Evolutionary conservation across 2,113 vertebrate species (phyloP), one percentile per base, ranked within the genome.

Genomic region (Nothoprocta pentlandii): DNA sequence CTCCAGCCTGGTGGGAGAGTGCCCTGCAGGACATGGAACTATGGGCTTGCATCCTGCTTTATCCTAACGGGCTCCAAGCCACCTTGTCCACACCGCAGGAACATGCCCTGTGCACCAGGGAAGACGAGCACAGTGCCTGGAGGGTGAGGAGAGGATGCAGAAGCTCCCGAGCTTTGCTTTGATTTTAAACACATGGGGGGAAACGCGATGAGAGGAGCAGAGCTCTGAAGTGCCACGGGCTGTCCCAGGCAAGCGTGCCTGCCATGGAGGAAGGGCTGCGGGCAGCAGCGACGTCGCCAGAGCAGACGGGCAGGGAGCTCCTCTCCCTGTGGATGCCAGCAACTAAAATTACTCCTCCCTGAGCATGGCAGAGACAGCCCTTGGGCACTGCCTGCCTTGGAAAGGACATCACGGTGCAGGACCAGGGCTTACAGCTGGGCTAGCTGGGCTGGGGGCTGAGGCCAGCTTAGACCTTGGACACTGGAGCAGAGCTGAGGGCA

Each of bases 301-400:
- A 20, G 3, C 17, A 21, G 46, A 66, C 21, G 51, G 14, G 46
- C 23, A 41, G 61, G 59, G 78, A 30, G 16, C 19, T 87, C 53
- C 12, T 2, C 49, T 8, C 9, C 2, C 8, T 51, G 69, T 15
- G 46, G 53, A 8, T 80, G 46, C 20, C 80, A 86, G 68, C 69
- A 80, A 19, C 9, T 67, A 16, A 68, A 81, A 13, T 71, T 47
- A 39, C 66, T 87, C 86, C 87, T 75, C 51, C 64, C 75, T 73
- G 19, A 59, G 30, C 20, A 41, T 83, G 66, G 70, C 56, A 81
- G n/a, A 71, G 75, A 61, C 88, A 67, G 44, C 16, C 44, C 17
- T 0, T 1, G 42, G 56, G n/a, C 32, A 1, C 1, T 42, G 71
- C 51, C 30, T 66, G 5, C 5, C 23, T 44, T 0, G 0, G 68